Evolutionary conservation across 2,888 invertebrate species (phyloP), one percentile per base, ranked within the genome.

Genomic region (Eugnorisma glareosa): DNA sequence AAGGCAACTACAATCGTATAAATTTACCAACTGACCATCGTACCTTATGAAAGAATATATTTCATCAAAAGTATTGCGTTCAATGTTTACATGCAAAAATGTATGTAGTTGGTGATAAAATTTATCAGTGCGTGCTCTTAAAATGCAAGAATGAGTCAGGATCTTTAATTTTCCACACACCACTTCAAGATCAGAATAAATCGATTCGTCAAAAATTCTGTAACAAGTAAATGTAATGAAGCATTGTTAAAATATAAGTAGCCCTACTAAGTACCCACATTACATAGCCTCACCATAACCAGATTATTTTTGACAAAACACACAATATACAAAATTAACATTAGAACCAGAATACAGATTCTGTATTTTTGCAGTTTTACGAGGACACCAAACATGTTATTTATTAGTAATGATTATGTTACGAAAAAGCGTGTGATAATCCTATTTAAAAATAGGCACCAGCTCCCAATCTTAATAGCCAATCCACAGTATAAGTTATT

Each of bases 161-260:
- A 97, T 94, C 94, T 97, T 95, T 92, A 96, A 93, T 94, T 96
- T 96, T 89, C 97, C 97, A 92, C 97, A 96, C 90, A 96, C 95
- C 93, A 97, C 95, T 93, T 97, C 97, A 92, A 97, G 94, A 94
- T 97, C 97, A 89, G 97, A 96, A 94, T 97, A 97, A 88, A 97
- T 95, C 87, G 97, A 97, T 91, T 97, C 97, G 91, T 97, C 97
- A 94, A 97, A 97, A 93, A 97, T 97, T 96, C 97, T 97, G 96
- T 77, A 96, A 97, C 91, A 91, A 93, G 89, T 83, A 82, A 86
- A 81, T 82, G 31, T 77, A 76, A 76, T 67, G 70, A 81, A 69
- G 73, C 74, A 84, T 68, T 28, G 73, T 74, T 59, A 77, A 40
- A 61, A 64, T 61, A 28, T 51, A 69, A 67, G 67, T 67, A 68